phyloP scores from a whole-genome alignment of 2,113 vertebrate genomes.

The Equus quagga region DNA sequence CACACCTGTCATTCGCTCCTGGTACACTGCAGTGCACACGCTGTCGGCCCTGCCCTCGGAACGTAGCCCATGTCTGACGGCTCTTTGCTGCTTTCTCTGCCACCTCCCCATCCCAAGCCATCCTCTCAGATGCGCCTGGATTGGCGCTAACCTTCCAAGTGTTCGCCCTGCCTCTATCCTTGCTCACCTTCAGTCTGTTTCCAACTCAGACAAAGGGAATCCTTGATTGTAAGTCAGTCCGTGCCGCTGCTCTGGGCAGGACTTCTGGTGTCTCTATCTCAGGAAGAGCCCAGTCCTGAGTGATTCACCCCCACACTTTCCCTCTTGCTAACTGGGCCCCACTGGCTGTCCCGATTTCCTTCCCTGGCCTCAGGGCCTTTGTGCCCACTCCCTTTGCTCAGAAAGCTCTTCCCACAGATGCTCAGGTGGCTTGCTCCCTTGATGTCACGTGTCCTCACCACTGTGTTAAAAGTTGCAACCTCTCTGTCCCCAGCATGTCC shows the following conservation, averaged over 20 bases:
- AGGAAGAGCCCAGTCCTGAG: neutral
- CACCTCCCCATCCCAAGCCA: neutral
- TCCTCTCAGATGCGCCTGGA: neutral
- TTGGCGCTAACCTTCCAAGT: no score
- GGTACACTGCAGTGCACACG: accelerated
- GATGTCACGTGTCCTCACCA: neutral
- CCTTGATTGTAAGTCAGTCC: no score
- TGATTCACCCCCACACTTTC: neutral
- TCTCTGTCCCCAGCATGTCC: neutral
- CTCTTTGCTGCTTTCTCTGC: neutral
- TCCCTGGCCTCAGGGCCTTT: neutral
- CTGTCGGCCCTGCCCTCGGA: neutral
- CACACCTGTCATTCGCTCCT: neutral
- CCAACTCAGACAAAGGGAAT: neutral
- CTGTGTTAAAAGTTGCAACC: neutral
- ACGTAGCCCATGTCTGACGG: accelerated
- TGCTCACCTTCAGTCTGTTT: neutral
- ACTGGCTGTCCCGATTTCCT: neutral
- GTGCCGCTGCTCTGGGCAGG: no score
- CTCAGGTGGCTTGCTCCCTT: neutral
- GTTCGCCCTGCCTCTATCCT: neutral
- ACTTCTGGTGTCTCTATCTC: no score
- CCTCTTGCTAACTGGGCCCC: neutral
- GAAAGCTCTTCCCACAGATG: neutral
- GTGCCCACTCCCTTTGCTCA: no score